phyloP scores from a whole-genome alignment of 2,113 vertebrate species.

The Galeopterus variegatus region DNA sequence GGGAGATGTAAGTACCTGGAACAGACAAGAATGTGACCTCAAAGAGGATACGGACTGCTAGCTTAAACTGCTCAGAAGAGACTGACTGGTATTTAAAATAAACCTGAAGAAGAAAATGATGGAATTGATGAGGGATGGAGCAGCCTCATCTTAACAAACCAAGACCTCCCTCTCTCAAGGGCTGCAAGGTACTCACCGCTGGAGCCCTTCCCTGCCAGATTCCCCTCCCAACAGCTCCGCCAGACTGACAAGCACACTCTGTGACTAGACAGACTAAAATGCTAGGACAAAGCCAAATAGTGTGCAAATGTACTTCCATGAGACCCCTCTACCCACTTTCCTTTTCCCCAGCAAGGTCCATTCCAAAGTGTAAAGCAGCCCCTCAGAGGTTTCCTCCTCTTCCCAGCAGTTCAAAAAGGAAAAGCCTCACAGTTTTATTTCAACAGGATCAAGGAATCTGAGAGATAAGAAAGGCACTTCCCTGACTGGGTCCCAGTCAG shows the following conservation, averaged over 20 bases:
- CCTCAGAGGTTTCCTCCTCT: neutral
- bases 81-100: conserved; percentile 13
- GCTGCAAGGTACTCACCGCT: neutral
- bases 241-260: neutral
- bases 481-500: neutral
- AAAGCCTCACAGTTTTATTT: neutral
- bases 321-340: neutral
- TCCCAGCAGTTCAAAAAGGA: neutral
- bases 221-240: neutral
- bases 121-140: neutral
- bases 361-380: conserved; percentile 27
- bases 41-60: neutral
- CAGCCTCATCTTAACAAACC: neutral
- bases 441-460: neutral
- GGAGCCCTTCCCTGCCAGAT: neutral
- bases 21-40: neutral
- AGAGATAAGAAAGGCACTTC: conserved; percentile 18
- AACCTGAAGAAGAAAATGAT: neutral
- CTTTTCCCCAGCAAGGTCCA: neutral
- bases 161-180: neutral
- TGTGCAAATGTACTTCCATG: neutral
- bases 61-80: neutral
- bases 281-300: neutral
- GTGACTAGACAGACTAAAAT: neutral
- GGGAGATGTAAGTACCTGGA: neutral